Evolutionary conservation across 2,113 vertebrate species (phyloP), one percentile per base, ranked within the genome.

Genomic region (Rhineura floridana): DNA sequence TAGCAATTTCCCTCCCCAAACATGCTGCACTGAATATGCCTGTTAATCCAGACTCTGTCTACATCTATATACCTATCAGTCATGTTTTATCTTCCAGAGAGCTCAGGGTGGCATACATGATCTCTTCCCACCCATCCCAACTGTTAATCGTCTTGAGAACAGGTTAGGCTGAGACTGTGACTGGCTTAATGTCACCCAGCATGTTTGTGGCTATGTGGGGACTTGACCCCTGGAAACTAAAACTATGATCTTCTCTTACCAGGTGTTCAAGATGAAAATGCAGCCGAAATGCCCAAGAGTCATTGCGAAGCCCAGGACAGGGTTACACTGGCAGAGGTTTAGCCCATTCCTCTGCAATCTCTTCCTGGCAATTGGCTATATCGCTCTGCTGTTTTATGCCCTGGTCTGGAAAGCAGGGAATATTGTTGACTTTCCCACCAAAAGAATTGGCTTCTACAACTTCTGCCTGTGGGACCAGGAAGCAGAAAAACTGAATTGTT

Each of bases 381-480:
- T 88, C n/a, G 25, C 1, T 91, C 84, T 96, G 85, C 94, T 97
- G 90, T 2, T 91, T 62, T 96, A 96, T 0, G 91, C 93, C 0
- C 95, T 97, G 30, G 23, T 96, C 77, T 96, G 91, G 73, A 91
- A 95, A 92, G 84, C 21, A 0, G 96, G 97, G 76, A 92, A 97
- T 88, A 87, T 97, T 82, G 65, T 84, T 0, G 7, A 95, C 39
- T 75, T 94, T 36, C 94, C 96, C 23, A 8, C 91, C 46, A 96
- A 96, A 86, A 1, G 72, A 6, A 94, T 97, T 0, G 96, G 97
- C 91, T 97, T 97, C 93, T 96, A 95, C 88, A 97, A 95, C 91
- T 96, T 97, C 94, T 97, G 97, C 87, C 93, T 97, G 55, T 96
- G 95, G 96, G 91, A 96, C 0, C 72, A 92, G 23, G 85, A 73